Conservation (phyloP, 2,797 vertebrate species). For the Melanotaenia nigrans region DNA sequence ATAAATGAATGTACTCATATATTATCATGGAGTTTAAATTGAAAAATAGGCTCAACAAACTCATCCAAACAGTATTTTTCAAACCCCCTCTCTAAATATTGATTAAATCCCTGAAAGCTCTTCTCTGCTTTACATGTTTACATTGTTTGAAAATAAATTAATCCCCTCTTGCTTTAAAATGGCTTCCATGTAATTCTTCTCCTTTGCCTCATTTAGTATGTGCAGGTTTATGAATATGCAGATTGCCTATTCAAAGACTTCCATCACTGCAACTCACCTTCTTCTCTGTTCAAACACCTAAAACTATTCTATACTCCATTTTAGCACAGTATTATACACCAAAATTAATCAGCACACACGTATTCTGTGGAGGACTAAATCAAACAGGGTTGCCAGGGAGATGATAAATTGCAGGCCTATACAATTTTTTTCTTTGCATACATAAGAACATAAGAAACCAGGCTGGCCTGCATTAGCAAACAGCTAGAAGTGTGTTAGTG, state of each 20-base stretch:
- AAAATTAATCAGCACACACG: neutral
- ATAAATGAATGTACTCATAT: neutral
- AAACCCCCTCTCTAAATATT: neutral
- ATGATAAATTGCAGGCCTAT: neutral
- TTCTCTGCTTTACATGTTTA: neutral
- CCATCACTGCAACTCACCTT: neutral
- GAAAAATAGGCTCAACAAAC: neutral
- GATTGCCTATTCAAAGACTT: neutral
- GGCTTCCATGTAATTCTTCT: neutral
- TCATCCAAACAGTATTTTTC: neutral
- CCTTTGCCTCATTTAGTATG: too few species aligned
- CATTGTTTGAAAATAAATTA: neutral
- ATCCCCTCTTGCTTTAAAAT: neutral
- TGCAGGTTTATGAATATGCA: neutral
- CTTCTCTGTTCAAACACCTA: neutral
- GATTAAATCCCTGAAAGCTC: neutral
- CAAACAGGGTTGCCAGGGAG: neutral
- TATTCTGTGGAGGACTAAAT: neutral
- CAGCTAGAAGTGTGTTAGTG: neutral
- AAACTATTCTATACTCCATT: neutral
- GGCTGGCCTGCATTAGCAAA: neutral
- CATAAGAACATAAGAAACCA: neutral
- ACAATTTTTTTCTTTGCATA: neutral
- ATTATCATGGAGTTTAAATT: neutral
- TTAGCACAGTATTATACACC: neutral